Conservation (phyloP, 1,140 invertebrate species). For the Magallana angulata region DNA sequence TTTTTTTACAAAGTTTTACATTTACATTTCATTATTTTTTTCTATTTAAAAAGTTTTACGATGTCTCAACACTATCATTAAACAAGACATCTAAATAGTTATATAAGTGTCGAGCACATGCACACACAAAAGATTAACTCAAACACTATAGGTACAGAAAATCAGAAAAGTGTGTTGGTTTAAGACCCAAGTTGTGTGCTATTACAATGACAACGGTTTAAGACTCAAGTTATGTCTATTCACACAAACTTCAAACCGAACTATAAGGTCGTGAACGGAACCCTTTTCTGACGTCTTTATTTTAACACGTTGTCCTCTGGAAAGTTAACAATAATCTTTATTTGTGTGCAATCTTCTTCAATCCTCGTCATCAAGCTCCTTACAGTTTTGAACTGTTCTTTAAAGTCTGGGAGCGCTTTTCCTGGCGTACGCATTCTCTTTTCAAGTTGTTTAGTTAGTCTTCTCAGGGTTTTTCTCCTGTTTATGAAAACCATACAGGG, state of each 20-base stretch:
- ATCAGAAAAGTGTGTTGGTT: background rate
- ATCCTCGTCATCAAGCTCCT: too few relatives aligned
- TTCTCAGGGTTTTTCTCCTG: too few relatives aligned
- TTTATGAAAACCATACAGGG: too few relatives aligned
- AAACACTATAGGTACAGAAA: background rate
- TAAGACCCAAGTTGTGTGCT: background rate
- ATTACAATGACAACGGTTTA: background rate
- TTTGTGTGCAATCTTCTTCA: background rate
- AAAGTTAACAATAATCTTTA: conserved; percentile 20
- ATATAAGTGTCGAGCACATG: conserved; percentile 1
- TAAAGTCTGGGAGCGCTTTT: too few relatives aligned
- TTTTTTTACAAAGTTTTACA: background rate
- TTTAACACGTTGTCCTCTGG: background rate
- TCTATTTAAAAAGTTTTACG: background rate
- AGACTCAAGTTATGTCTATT: background rate
- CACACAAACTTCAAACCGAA: background rate
- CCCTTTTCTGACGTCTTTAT: conserved; percentile 3
- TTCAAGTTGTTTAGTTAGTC: too few relatives aligned
- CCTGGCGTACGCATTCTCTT: too few relatives aligned
- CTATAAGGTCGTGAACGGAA: conserved; percentile 23
- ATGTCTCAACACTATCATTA: background rate
- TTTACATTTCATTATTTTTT: background rate
- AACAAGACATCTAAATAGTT: background rate
- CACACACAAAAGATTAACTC: background rate
- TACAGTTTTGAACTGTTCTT: too few relatives aligned